Percentiles rank a stretch among this genome's conserved stretches.
These are phyloP conservation scores for Lamellibrachia satsuma DNA, from an alignment of 2,888 invertebrate species.

Conservation along the genomic window DNA sequence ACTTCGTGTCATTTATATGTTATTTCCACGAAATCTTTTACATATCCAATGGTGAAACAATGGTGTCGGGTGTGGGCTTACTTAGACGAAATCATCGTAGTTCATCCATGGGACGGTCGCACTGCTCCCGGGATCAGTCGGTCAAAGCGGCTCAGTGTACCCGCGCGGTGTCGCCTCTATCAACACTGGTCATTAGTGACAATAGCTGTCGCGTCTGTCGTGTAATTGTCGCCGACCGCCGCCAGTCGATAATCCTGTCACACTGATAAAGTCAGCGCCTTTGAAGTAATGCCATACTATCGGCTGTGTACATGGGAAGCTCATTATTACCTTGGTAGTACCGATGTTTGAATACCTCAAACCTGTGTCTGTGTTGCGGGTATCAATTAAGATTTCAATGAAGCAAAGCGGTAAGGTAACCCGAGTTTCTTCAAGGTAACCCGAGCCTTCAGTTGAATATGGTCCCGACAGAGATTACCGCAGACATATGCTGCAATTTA, in stretches of 20 bases:
- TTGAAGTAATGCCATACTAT: neutral
- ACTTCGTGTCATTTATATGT: no score
- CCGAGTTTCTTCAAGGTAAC: neutral
- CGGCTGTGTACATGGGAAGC: neutral
- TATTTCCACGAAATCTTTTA: no score
- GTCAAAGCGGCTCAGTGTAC: neutral
- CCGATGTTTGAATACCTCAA: neutral
- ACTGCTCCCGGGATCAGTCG: neutral
- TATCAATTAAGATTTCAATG: constrained; percentile 9
- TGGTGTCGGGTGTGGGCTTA: no score
- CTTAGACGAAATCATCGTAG: no score
- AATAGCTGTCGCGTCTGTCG: neutral
- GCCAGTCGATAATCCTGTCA: neutral
- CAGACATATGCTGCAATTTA: neutral
- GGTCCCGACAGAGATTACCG: neutral
- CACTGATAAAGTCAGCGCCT: neutral
- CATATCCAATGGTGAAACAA: no score
- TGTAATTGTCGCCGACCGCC: neutral
- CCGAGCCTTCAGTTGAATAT: neutral
- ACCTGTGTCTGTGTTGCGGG: neutral
- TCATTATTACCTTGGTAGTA: neutral
- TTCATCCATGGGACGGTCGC: neutral
- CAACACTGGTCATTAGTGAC: neutral
- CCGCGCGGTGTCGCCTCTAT: constrained; percentile 4
- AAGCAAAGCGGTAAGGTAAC: neutral